A percentile compares a stretch with the other conserved stretches of the same genome.
These are phyloP conservation scores for Cyphomyrus plagiostoma DNA, from an alignment of 2,113 vertebrate genomes.

Conservation along the genomic window DNA sequence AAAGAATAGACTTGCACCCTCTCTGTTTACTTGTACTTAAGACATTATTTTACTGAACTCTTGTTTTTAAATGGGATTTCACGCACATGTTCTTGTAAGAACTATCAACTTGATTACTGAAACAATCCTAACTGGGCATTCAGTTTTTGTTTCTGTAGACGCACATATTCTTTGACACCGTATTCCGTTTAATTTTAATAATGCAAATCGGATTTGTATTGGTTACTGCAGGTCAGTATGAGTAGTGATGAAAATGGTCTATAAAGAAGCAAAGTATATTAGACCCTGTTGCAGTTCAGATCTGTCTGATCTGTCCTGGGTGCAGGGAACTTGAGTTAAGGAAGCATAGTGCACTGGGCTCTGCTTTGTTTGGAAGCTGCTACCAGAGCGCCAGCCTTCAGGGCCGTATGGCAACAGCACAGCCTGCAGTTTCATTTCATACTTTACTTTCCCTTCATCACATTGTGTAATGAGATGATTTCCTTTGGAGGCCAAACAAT, in stretches of 20 bases:
- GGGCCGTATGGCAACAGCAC: not conserved
- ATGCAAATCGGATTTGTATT: not conserved
- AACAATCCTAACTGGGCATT: not conserved
- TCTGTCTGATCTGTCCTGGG: not conserved
- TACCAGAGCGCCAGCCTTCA: not conserved
- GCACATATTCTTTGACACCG: not conserved
- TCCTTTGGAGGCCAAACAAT: not conserved
- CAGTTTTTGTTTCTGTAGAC: not conserved
- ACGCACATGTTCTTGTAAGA: not conserved
- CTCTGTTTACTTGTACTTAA: constrained; percentile 18
- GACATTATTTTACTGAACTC: constrained; percentile 20
- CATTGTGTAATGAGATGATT: not conserved
- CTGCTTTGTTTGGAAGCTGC: not conserved
- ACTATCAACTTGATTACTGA: not conserved
- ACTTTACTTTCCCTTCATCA: not conserved
- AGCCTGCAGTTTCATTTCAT: not conserved
- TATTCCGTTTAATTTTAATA: not conserved
- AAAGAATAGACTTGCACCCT: constrained; percentile 7
- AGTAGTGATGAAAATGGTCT: not conserved
- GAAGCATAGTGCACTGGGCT: not conserved
- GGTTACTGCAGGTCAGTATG: not conserved
- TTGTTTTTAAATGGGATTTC: constrained; percentile 10
- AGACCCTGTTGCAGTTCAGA: not conserved
- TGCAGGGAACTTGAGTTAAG: not conserved
- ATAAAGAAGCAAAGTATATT: not conserved